Conservation (phyloP, 2,888 invertebrate genomes). For the Halocaridina rubra region DNA sequence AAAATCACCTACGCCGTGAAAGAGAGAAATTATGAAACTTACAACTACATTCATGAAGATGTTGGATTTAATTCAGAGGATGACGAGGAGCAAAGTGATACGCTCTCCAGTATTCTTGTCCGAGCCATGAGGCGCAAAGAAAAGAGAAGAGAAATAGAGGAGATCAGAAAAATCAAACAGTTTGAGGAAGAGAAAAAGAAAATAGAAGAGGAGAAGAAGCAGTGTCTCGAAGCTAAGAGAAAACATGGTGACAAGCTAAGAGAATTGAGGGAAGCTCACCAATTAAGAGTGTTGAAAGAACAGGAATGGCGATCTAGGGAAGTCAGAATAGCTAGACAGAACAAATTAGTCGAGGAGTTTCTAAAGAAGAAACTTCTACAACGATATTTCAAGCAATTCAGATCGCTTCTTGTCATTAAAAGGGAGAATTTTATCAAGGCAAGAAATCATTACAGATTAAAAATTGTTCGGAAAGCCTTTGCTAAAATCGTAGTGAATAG, state of each 20-base stretch:
- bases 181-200: slow-evolving; percentile 27
- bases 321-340: slow-evolving; percentile 12
- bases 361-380: slow-evolving; percentile 3
- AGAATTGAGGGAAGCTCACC: slow-evolving; percentile 29
- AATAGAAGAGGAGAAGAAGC: slow-evolving; percentile 43
- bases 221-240: slow-evolving; percentile 14
- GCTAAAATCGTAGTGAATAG: slow-evolving; percentile 14
- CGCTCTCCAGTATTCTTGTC: slow-evolving; percentile 42
- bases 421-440: slow-evolving; percentile 6
- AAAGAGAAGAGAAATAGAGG: slow-evolving; percentile 28
- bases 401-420: slow-evolving; percentile 7
- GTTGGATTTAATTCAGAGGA: background rate
- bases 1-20: background rate
- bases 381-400: slow-evolving; percentile 16
- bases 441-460: slow-evolving; percentile 25
- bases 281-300: slow-evolving; percentile 23
- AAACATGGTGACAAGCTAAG: slow-evolving; percentile 17
- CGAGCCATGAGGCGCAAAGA: slow-evolving; percentile 36
- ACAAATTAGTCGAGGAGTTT: slow-evolving; percentile 32
- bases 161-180: slow-evolving; percentile 15
- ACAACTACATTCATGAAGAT: slow-evolving; percentile 18
- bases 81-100: background rate
- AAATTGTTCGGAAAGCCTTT: slow-evolving; percentile 6
- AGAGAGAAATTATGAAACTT: slow-evolving; percentile 39
- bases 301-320: slow-evolving; percentile 24